Conservation (phyloP, 1,140 invertebrate species). For the Diachasmimorpha longicaudata region DNA sequence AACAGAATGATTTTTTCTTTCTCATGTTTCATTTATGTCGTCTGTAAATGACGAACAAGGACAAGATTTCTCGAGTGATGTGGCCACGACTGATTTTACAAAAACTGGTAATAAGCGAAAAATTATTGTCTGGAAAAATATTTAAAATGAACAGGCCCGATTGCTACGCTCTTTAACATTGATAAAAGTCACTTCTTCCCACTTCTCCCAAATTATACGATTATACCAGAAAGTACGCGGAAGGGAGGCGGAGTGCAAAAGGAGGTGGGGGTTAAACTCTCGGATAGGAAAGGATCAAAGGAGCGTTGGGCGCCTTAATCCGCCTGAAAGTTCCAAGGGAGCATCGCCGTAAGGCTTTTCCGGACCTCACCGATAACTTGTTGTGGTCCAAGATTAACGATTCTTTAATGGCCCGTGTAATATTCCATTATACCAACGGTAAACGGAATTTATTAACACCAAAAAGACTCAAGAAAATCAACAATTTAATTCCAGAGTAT, state of each 20-base stretch:
- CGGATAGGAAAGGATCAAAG: slow-evolving; percentile 31
- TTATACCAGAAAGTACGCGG: slow-evolving; percentile 18
- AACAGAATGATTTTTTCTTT: neutral
- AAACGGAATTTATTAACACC: slow-evolving; percentile 6
- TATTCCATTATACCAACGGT: slow-evolving; percentile 50
- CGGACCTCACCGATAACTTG: slow-evolving; percentile 40
- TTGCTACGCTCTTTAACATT: no score
- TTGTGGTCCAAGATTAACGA: slow-evolving; percentile 62
- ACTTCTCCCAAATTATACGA: neutral
- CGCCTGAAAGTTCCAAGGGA: slow-evolving; percentile 15
- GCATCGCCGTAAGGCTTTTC: slow-evolving; percentile 28
- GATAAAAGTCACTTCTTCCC: neutral
- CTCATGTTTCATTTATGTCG: neutral
- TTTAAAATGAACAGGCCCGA: no score
- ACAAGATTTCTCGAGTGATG: no score
- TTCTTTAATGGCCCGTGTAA: slow-evolving; percentile 64
- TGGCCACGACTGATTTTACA: no score
- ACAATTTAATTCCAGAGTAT: no score
- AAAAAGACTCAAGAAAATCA: neutral
- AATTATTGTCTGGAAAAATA: no score
- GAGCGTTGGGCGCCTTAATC: slow-evolving; percentile 28
- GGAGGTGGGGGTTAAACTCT: neutral
- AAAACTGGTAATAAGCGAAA: no score
- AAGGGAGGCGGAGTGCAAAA: slow-evolving; percentile 17
- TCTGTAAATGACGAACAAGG: neutral